Conservation (phyloP, 2,888 invertebrate species). For the Allolobophora icterica region DNA sequence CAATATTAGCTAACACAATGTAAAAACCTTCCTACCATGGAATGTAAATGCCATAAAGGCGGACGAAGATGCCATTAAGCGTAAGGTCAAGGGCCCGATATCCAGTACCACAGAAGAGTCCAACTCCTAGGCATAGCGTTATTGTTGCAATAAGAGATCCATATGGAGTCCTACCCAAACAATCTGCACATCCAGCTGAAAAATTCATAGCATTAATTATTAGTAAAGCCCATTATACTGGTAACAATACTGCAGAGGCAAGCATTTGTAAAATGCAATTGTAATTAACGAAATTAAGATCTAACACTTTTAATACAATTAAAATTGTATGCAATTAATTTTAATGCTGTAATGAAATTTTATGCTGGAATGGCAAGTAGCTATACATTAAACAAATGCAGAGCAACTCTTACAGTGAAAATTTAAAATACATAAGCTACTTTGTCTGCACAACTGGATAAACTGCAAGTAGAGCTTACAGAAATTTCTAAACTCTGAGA, state of each 20-base stretch:
- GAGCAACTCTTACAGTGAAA: too few species aligned
- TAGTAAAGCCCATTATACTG: not conserved
- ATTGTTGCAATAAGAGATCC: constrained; percentile 62
- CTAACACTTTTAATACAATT: not conserved
- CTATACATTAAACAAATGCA: too few species aligned
- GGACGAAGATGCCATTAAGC: constrained; percentile 57
- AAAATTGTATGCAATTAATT: not conserved
- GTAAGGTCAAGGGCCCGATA: constrained; percentile 60
- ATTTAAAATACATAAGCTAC: too few species aligned
- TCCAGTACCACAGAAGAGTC: constrained; percentile 63
- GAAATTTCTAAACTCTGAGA: too few species aligned
- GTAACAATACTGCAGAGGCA: not conserved
- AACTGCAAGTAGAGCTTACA: too few species aligned
- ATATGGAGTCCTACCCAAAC: constrained; percentile 48
- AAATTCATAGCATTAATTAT: not conserved
- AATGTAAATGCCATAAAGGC: constrained; percentile 58
- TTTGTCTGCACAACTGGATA: too few species aligned
- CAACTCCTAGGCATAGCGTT: constrained; percentile 59
- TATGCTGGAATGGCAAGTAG: too few species aligned
- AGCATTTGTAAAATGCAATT: not conserved
- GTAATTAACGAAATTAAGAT: not conserved
- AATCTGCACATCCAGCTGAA: constrained; percentile 41
- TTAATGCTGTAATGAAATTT: too few species aligned
- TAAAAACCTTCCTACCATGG: constrained; percentile 54
- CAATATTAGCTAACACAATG: not conserved